These are phyloP conservation scores for Drosophila lowei DNA, from an alignment of 1,140 invertebrate genomes.

Conservation along the genomic window DNA sequence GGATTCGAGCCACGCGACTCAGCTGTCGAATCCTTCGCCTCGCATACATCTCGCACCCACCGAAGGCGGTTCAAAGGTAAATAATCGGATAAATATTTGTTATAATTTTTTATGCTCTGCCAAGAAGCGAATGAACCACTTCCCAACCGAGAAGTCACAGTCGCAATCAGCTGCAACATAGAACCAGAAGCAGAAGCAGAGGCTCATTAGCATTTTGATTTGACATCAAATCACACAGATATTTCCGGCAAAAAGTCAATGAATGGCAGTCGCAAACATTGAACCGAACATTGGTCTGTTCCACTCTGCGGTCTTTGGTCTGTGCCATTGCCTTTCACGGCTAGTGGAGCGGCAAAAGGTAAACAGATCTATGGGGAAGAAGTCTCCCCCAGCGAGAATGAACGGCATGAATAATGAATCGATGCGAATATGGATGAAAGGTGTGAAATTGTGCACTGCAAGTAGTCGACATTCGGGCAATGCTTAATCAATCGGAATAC, in stretches of 20 bases:
- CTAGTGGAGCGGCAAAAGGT: conserved; percentile 47
- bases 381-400: neutral
- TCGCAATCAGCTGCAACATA: conserved; percentile 45
- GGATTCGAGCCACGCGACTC: conserved; percentile 52
- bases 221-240: conserved; percentile 58
- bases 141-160: conserved; percentile 16
- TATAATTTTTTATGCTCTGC: conserved; percentile 28
- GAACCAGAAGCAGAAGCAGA: too few relatives aligned
- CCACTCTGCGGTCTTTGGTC: conserved; percentile 14
- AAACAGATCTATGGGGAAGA: conserved; percentile 37
- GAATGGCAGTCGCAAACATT: conserved; percentile 42
- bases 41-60: conserved; percentile 20
- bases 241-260: conserved; percentile 52
- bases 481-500: conserved; percentile 34
- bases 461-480: neutral
- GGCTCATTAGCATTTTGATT: conserved; percentile 73
- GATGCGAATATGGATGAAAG: neutral
- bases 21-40: conserved; percentile 17
- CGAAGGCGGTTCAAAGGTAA: conserved; percentile 66
- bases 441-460: conserved; percentile 13
- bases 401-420: conserved; percentile 24
- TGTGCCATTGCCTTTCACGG: conserved; percentile 51
- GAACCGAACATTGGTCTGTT: conserved; percentile 24
- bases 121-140: conserved; percentile 18
- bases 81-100: conserved; percentile 72